Conservation (phyloP, 2,797 vertebrate genomes). For the Fistularia commersonii region DNA sequence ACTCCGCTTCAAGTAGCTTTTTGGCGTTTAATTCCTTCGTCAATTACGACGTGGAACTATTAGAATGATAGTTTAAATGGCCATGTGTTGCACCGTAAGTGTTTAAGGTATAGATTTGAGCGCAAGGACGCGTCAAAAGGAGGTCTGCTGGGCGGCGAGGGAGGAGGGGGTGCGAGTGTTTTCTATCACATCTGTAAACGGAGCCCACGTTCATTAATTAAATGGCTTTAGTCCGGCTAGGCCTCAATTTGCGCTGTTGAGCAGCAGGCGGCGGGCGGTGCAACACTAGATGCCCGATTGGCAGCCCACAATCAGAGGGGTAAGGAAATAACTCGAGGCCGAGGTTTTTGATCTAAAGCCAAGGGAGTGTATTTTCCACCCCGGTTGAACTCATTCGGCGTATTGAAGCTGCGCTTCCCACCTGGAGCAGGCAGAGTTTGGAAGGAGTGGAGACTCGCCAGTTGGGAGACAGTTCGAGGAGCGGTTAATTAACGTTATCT, state of each 20-base stretch:
- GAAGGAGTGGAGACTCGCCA: constrained; percentile 37
- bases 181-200: constrained; percentile 75
- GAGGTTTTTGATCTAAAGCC: constrained; percentile 57
- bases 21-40: constrained; percentile 56
- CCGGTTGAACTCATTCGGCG: constrained; percentile 24
- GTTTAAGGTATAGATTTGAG: constrained; percentile 50
- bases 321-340: constrained; percentile 75
- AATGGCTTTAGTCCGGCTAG: constrained; percentile 76
- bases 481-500: constrained; percentile 67
- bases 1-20: constrained; percentile 62
- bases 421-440: constrained; percentile 48
- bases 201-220: constrained; percentile 82
- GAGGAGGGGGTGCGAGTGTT: constrained; percentile 63
- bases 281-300: constrained; percentile 65
- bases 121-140: constrained; percentile 46
- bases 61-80: constrained; percentile 57
- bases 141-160: constrained; percentile 54
- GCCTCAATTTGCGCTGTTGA: constrained; percentile 76
- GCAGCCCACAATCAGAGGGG: constrained; percentile 68
- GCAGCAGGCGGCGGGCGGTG: constrained; percentile 72
- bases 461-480: constrained; percentile 59
- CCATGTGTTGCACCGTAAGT: constrained; percentile 61
- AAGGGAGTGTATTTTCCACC: constrained; percentile 31
- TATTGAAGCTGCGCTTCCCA: constrained; percentile 48
- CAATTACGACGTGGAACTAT: constrained; percentile 63